phyloP scores from a whole-genome alignment of 2,888 invertebrate genomes.

The Rotaria sp. region DNA sequence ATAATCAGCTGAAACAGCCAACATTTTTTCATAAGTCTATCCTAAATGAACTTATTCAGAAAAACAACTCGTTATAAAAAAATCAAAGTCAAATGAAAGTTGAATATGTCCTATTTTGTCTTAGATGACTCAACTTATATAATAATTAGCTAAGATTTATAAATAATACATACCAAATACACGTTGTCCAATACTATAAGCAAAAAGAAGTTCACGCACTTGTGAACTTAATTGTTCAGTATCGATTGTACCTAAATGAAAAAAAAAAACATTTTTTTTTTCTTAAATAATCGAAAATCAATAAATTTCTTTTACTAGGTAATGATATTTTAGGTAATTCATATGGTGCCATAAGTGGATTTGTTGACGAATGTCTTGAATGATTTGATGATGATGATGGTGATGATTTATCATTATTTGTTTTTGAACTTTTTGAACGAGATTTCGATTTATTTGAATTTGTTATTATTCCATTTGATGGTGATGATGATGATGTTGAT shows the following conservation, averaged over 20 bases:
- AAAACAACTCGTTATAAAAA: no score
- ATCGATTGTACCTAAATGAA: constrained; percentile 26
- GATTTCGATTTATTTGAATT: neutral
- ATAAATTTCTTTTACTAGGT: neutral
- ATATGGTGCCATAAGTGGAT: neutral
- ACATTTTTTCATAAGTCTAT: no score
- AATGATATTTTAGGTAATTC: neutral
- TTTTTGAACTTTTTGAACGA: neutral
- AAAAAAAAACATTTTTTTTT: neutral
- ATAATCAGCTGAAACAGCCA: no score
- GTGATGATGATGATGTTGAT: no score
- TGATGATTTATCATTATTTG: neutral
- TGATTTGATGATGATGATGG: neutral
- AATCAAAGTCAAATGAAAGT: no score
- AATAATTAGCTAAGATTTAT: no score
- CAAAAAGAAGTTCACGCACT: constrained; percentile 35
- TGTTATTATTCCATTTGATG: no score
- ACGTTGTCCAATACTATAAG: constrained; percentile 39
- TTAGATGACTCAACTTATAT: no score
- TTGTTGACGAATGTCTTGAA: neutral
- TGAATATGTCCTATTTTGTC: no score
- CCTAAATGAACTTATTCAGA: no score
- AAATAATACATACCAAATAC: neutral
- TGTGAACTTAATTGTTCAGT: constrained; percentile 37
- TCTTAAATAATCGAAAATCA: no score